Conservation (phyloP, 1,140 invertebrate species). For the Idris sp. region DNA sequence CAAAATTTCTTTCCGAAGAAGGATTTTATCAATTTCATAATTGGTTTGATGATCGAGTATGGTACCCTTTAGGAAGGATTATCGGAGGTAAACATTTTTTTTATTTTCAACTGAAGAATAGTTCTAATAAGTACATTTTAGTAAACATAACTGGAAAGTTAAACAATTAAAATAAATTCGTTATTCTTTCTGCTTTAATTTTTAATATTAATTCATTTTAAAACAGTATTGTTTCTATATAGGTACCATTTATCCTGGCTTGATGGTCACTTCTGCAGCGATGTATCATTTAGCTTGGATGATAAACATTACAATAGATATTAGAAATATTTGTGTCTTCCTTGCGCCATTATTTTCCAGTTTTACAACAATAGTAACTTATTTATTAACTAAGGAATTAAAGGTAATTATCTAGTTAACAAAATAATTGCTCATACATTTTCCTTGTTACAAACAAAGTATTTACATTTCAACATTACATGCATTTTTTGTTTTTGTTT, state of each 20-base stretch:
- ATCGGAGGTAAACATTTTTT: conserved; percentile 95
- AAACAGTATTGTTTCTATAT: neutral
- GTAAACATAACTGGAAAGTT: no score
- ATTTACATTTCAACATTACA: no score
- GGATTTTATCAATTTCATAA: conserved; percentile 99
- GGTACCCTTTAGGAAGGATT: conserved; percentile 98
- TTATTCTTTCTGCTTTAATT: no score
- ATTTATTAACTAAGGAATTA: conserved; percentile 96
- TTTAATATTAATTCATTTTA: no score
- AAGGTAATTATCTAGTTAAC: conserved; percentile 85
- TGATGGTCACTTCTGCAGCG: conserved; percentile 98
- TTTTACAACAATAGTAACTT: conserved; percentile 96
- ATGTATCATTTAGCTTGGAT: conserved; percentile 93
- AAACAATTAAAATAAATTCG: no score
- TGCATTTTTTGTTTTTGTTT: no score
- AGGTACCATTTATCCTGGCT: conserved; percentile 95
- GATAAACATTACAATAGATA: conserved; percentile 96
- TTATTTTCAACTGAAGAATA: no score
- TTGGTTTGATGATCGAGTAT: conserved; percentile 99
- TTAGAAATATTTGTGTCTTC: conserved; percentile 98
- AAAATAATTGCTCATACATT: no score
- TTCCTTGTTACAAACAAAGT: no score
- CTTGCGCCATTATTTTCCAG: conserved; percentile 98
- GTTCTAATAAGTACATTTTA: no score
- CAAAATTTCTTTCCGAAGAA: conserved; percentile 94